phyloP scores from a whole-genome alignment of 2,888 invertebrate species.

The Netelia fuscicornis region DNA sequence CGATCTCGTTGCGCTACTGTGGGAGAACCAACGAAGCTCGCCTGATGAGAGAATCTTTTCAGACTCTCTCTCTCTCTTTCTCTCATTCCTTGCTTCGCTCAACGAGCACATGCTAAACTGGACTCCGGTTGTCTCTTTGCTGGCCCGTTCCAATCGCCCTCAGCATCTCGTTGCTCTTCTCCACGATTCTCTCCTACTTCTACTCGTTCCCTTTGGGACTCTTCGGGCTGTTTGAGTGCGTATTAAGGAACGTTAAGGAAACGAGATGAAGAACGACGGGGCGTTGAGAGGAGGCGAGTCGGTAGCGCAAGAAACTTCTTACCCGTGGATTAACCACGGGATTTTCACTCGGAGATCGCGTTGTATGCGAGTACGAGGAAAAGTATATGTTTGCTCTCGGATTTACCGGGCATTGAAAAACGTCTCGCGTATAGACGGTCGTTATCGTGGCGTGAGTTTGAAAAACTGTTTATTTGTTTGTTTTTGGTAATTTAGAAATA shows the following conservation, averaged over 20 bases:
- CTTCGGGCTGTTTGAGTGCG: slow-evolving; percentile 32
- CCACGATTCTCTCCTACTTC: slow-evolving; percentile 31
- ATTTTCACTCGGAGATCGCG: slow-evolving; percentile 15
- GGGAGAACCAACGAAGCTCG: slow-evolving; percentile 59
- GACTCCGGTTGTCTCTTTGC: slow-evolving; percentile 59
- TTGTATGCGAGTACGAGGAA: slow-evolving; percentile 28
- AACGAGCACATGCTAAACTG: slow-evolving; percentile 66
- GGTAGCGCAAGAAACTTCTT: slow-evolving; percentile 52
- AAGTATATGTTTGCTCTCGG: background rate
- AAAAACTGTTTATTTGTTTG: no score
- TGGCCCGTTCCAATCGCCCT: slow-evolving; percentile 54
- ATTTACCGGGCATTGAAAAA: background rate
- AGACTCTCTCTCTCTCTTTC: background rate
- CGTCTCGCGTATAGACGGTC: background rate
- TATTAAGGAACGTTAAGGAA: slow-evolving; percentile 49
- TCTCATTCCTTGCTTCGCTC: background rate
- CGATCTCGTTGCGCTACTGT: slow-evolving; percentile 64
- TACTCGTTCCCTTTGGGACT: slow-evolving; percentile 43
- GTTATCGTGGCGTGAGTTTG: background rate
- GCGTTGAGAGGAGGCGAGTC: slow-evolving; percentile 24
- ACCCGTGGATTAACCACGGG: background rate
- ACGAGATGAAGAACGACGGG: slow-evolving; percentile 22
- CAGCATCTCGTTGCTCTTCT: slow-evolving; percentile 49
- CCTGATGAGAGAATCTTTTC: slow-evolving; percentile 48
- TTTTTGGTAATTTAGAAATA: no score